Percentiles rank a stretch among this genome's conserved stretches.
Evolutionary conservation across 2,113 vertebrate species (phyloP).

Genomic region (Syrmaticus mikado): DNA sequence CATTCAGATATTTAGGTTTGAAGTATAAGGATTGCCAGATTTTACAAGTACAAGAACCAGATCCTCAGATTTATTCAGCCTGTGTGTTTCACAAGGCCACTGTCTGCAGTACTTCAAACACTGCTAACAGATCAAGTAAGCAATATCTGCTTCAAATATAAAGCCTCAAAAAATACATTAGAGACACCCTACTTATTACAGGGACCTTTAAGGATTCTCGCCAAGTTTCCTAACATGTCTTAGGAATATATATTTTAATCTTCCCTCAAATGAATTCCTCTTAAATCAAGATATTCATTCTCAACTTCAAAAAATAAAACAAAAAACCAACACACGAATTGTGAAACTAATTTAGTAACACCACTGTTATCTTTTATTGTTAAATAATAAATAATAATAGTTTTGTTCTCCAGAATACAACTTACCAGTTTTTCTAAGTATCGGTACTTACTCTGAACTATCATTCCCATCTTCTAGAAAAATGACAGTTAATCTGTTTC

Average conservation of each 20-base stretch:
- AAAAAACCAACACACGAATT: neutral
- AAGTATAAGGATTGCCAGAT: neutral
- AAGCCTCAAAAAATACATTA: neutral
- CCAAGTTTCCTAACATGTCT: neutral
- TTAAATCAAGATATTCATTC: neutral
- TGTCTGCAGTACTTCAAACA: neutral
- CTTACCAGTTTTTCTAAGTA: neutral
- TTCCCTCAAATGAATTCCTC: neutral
- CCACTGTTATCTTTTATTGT: fast-evolving
- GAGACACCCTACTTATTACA: neutral
- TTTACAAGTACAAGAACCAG: neutral
- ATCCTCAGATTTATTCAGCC: neutral
- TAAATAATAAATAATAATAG: neutral
- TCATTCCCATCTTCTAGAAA: conserved; percentile 92
- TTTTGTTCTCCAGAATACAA: neutral
- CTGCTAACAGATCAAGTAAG: neutral
- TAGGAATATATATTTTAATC: neutral
- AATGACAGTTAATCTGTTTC: conserved; percentile 87
- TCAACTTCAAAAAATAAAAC: neutral
- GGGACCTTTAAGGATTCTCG: neutral
- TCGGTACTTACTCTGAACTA: conserved; percentile 83
- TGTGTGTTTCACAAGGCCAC: neutral
- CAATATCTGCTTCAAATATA: neutral
- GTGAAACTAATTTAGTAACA: neutral
- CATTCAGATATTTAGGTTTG: neutral